These are phyloP conservation scores for Phasianus colchicus DNA, from an alignment of 2,113 vertebrate species.

Conservation along the genomic window DNA sequence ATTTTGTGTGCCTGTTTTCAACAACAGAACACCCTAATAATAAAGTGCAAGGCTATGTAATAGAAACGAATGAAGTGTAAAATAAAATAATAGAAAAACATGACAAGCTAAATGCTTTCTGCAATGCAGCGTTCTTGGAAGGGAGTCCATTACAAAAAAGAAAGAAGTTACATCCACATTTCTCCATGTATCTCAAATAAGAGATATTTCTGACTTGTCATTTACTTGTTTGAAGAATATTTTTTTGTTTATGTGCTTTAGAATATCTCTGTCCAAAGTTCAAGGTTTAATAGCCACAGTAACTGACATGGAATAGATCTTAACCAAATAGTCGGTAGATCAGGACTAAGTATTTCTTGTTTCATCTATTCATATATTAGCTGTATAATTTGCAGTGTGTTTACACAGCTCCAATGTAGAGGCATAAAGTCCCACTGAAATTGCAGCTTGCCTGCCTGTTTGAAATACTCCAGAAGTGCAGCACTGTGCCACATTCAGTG, in stretches of 20 bases:
- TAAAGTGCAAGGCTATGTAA: constrained; percentile 67
- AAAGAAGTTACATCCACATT: constrained; percentile 35
- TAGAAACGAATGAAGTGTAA: constrained; percentile 78
- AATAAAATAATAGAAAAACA: constrained; percentile 76
- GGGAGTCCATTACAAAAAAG: background rate
- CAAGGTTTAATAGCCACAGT: background rate
- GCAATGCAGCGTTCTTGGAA: constrained; percentile 50
- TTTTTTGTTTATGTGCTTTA: background rate
- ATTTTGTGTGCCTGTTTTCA: constrained; percentile 58
- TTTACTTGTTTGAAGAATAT: background rate
- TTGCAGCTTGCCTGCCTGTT: background rate
- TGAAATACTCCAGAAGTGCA: background rate
- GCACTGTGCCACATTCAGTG: background rate
- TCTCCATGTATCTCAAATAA: constrained; percentile 36
- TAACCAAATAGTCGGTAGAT: background rate
- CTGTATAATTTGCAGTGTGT: background rate
- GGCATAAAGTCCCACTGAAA: background rate
- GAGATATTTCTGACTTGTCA: constrained; percentile 11
- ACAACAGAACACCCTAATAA: constrained; percentile 66
- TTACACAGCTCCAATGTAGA: background rate
- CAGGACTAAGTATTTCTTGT: background rate
- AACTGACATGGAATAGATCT: background rate
- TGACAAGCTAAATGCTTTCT: constrained; percentile 66
- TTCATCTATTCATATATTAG: background rate
- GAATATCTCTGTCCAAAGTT: background rate